Percentiles rank a stretch among this genome's conserved stretches.
Evolutionary conservation across 2,113 vertebrate species (phyloP).

Genomic region (Sapayoa aenigma): DNA sequence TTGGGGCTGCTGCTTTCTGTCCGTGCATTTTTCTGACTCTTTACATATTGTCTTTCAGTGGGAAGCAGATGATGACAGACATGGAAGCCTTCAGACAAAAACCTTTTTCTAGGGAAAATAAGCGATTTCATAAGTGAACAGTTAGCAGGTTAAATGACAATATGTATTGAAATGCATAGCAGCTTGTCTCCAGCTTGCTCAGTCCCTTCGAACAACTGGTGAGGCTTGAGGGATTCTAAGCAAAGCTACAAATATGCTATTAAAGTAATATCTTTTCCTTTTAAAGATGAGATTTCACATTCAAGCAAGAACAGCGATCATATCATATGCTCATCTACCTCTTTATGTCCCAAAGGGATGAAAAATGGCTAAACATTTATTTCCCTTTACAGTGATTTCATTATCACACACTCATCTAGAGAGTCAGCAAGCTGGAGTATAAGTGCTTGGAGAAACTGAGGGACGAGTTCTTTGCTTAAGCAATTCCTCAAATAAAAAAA

Average conservation of each 20-base stretch:
- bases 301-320: neutral
- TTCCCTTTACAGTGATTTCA: neutral
- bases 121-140: neutral
- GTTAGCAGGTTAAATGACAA: neutral
- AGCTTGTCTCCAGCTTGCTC: neutral
- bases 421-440: neutral
- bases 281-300: neutral
- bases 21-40: rapidly evolving
- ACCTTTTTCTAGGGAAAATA: neutral
- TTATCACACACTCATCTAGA: neutral
- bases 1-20: neutral
- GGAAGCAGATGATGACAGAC: neutral
- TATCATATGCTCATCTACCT: neutral
- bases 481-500: neutral
- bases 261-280: neutral
- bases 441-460: neutral
- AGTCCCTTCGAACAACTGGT: neutral
- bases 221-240: neutral
- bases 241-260: neutral
- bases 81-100: neutral
- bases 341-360: neutral
- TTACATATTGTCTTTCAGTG: neutral
- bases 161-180: neutral
- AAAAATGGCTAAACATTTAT: neutral
- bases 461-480: neutral